Base-by-base conservation (phyloP, 2,797 vertebrate species). In the Avahi laniger region DNA sequence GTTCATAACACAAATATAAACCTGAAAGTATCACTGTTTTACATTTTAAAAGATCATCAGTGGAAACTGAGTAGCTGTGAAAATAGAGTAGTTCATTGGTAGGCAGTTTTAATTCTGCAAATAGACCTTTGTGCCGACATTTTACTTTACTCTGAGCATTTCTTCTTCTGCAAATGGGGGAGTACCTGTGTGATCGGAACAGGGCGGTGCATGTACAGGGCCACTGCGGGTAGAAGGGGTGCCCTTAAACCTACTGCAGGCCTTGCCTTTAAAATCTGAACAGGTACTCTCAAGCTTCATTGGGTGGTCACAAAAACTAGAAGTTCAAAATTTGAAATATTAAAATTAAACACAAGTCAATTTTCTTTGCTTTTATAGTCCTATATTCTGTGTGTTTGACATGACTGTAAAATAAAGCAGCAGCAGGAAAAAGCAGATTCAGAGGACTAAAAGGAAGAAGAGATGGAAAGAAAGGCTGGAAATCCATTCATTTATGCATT, bases 311-410 rank as follows among this genome's bases (percentile, higher is more conserved):
- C 35, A 82, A 35, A 94, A 86, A 86, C 61, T n/a, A 50, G 52
- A 50, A 50, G 79, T 65, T 91, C 63, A 82, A 61, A 84, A 65
- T 73, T 2, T 65, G 54, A 46, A 69, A 48, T 26, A 48, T 57
- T n/a, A 30, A 78, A 91, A 69, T 12, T 14, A 83, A 94, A 41
- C 59, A 50, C 4, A 48, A 30, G 26, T 7, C 63, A 33, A 46
- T 85, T 73, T 92, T 24, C 70, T 90, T 70, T 83, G 89, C 46
- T 70, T 94, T 46, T 63, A 65, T 14, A 70, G 63, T 91, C 41
- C 28, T 46, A 24, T 18, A 24, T 50, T 61, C 73, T 35, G 0
- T 9, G 13, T 38, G 9, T 65, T 12, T 89, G 88, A 69, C 43
- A 72, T 1, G 7, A 73, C 63, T 75, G 5, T 63, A 63, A 91